phyloP scores from a whole-genome alignment of 2,113 vertebrate genomes.

The Rhombomys opimus region DNA sequence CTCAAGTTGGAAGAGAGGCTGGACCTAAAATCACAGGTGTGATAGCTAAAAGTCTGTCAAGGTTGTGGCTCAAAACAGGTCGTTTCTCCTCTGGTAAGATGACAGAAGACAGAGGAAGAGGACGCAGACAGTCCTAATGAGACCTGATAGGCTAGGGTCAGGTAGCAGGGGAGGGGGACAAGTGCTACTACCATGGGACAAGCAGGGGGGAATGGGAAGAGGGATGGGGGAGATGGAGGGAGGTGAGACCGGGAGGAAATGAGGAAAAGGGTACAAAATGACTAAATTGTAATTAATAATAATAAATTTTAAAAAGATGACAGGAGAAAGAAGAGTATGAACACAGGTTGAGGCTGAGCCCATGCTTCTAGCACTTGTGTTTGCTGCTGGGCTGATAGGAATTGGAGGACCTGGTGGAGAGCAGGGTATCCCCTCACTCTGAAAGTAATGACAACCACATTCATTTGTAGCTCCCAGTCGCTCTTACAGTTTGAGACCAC shows the following conservation, averaged over 20 bases:
- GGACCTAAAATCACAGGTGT: neutral
- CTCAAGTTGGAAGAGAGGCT: neutral
- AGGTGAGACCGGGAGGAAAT: neutral
- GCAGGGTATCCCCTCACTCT: neutral
- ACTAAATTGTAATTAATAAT: too few relatives aligned
- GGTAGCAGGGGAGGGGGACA: too few relatives aligned
- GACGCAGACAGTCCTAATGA: too few relatives aligned
- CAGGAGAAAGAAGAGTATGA: neutral
- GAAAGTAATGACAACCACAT: accelerated
- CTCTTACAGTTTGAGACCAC: neutral
- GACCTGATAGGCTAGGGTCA: too few relatives aligned
- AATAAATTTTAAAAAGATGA: too few relatives aligned
- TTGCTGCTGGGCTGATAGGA: neutral
- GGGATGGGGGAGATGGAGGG: too few relatives aligned
- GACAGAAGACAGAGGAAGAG: neutral
- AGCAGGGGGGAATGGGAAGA: too few relatives aligned
- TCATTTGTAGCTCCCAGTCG: neutral
- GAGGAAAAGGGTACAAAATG: too few relatives aligned
- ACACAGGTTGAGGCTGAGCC: neutral
- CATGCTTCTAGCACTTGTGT: neutral
- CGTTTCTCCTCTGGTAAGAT: neutral
- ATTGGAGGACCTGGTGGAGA: neutral
- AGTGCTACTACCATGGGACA: too few relatives aligned
- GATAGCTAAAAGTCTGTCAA: neutral
- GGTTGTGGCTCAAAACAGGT: neutral